Evolutionary conservation across 2,888 invertebrate species (phyloP).

Genomic region (Pollenia labialis): DNA sequence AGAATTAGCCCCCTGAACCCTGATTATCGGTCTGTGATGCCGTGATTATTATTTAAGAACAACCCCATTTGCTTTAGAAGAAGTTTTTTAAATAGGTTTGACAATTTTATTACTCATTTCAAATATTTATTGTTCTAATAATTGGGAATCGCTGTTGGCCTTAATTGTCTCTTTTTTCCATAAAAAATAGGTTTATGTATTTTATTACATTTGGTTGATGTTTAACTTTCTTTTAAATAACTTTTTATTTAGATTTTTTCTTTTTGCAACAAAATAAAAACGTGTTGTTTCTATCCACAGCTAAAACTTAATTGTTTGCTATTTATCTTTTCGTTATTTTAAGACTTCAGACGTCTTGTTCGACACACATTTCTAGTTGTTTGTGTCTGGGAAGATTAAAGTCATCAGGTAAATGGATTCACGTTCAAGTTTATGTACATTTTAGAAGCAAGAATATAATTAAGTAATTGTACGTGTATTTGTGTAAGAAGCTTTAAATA

Average conservation of each 20-base stretch:
- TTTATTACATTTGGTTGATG: neutral
- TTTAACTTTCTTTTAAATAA: neutral
- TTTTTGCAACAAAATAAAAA: neutral
- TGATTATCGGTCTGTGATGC: too few relatives aligned
- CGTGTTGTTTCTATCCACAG: neutral
- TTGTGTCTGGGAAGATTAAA: slow-evolving; percentile 14
- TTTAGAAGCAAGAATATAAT: neutral
- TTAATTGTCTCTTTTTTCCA: too few relatives aligned
- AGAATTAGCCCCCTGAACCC: too few relatives aligned
- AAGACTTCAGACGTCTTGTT: slow-evolving; percentile 23
- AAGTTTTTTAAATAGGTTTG: too few relatives aligned
- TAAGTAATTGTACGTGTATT: slow-evolving; percentile 11
- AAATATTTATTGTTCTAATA: too few relatives aligned
- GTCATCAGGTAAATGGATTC: slow-evolving; percentile 61
- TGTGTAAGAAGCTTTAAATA: neutral
- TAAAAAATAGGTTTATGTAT: neutral
- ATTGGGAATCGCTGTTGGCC: too few relatives aligned
- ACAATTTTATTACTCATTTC: too few relatives aligned
- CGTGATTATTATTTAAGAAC: too few relatives aligned
- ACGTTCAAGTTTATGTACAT: slow-evolving; percentile 51
- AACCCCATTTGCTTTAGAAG: too few relatives aligned
- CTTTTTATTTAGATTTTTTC: too few relatives aligned
- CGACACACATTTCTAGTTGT: neutral
- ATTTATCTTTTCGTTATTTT: neutral
- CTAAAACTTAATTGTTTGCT: neutral